Conservation (phyloP, 2,888 invertebrate species). For the Corbicula japonica region DNA sequence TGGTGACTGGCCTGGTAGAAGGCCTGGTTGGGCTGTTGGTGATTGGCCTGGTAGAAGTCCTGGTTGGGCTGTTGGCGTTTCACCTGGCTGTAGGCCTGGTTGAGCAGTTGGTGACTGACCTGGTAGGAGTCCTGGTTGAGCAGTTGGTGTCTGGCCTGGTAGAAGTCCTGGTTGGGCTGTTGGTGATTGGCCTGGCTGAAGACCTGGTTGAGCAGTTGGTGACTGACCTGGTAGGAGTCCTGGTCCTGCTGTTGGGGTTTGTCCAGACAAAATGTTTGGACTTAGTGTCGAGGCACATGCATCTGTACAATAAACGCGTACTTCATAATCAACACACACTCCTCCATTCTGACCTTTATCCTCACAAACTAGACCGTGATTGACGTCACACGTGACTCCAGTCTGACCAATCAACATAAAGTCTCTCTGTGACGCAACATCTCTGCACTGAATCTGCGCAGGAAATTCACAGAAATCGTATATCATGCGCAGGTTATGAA, state of each 20-base stretch:
- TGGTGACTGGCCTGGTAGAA: conserved; percentile 37
- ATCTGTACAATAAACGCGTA: conserved; percentile 84
- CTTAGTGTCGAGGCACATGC: conserved; percentile 52
- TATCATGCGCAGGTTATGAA: conserved; percentile 71
- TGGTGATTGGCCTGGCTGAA: conserved; percentile 30
- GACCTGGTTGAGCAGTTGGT: conserved; percentile 41
- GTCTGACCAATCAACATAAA: conserved; percentile 92
- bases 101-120: conserved; percentile 33
- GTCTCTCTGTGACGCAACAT: conserved; percentile 89
- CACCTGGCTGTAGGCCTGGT: conserved; percentile 17
- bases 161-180: conserved; percentile 25
- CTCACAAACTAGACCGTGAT: conserved; percentile 76
- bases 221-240: conserved; percentile 25
- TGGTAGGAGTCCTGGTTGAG: conserved; percentile 40
- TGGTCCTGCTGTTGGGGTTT: conserved; percentile 52
- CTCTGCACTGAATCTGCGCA: conserved; percentile 92
- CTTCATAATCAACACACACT: conserved; percentile 83
- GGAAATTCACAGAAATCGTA: conserved; percentile 78
- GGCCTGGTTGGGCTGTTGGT: conserved; percentile 52
- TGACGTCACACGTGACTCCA: conserved; percentile 90
- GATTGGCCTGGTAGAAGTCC: conserved; percentile 14
- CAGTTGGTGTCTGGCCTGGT: conserved; percentile 45
- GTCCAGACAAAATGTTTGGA: background rate
- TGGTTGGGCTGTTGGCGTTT: conserved; percentile 48
- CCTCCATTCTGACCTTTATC: conserved; percentile 70